Evolutionary conservation across 2,113 vertebrate species (phyloP).

Genomic region (Tichodroma muraria): DNA sequence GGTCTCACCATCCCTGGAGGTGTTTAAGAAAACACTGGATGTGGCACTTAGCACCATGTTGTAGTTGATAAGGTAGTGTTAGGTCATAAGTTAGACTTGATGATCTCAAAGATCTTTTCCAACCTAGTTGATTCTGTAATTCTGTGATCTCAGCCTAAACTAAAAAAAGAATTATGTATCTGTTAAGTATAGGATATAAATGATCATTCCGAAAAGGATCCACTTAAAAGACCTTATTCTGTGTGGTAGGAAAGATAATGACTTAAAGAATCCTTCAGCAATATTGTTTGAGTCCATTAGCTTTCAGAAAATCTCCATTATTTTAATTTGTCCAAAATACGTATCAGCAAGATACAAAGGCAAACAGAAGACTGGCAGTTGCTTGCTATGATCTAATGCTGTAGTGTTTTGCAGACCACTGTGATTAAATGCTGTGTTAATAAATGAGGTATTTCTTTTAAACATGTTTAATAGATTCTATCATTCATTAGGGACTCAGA

Average conservation of each 20-base stretch:
- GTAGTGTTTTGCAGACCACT: background rate
- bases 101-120: background rate
- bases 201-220: background rate
- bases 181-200: background rate
- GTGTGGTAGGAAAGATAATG: background rate
- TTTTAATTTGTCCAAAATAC: background rate
- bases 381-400: background rate
- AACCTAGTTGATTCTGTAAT: background rate
- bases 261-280: background rate
- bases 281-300: background rate
- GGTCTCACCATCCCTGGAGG: background rate
- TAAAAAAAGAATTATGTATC: background rate
- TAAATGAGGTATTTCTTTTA: conserved; percentile 1
- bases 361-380: background rate
- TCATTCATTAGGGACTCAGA: background rate
- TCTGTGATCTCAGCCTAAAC: background rate
- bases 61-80: background rate
- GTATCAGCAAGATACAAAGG: background rate
- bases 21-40: background rate
- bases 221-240: background rate
- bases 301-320: conserved; percentile 12
- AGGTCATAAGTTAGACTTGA: background rate
- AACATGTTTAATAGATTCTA: background rate
- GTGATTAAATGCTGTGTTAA: conserved; percentile 25
- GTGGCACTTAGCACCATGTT: background rate